phyloP scores from a whole-genome alignment of 2,113 vertebrate species.

The Corapipo altera region DNA sequence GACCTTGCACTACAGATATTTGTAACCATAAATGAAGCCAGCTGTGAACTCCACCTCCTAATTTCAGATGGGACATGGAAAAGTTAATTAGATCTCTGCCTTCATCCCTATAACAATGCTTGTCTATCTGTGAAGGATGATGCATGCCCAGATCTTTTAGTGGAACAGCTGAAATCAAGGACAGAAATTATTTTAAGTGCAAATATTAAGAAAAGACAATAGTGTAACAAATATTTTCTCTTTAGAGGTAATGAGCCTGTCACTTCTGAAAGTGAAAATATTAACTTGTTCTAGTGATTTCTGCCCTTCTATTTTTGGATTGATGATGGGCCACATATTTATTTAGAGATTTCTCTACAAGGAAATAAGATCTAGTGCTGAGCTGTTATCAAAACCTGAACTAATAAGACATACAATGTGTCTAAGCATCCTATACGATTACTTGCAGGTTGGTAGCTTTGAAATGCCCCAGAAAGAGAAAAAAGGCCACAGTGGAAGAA shows the following conservation, averaged over 20 bases:
- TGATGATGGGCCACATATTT: neutral
- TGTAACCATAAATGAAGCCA: neutral
- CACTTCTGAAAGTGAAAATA: neutral
- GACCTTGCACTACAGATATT: neutral
- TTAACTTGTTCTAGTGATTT: neutral
- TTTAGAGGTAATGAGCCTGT: neutral
- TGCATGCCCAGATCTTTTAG: neutral
- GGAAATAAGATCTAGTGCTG: neutral
- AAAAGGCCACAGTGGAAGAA: neutral
- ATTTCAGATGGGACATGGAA: neutral
- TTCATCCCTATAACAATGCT: neutral
- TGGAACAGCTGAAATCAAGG: neutral
- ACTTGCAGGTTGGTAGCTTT: neutral
- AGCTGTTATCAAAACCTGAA: neutral
- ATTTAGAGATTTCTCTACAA: neutral
- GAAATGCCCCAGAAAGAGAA: neutral
- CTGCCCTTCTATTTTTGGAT: neutral
- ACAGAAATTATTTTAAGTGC: neutral
- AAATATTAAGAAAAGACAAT: neutral
- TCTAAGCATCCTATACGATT: neutral
- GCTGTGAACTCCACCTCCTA: neutral
- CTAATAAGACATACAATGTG: neutral
- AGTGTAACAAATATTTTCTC: neutral
- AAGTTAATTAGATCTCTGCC: neutral
- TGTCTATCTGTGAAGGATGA: neutral